Evolutionary conservation across 2,888 invertebrate genomes (phyloP).

Genomic region (Lissocephala sabroskyi): DNA sequence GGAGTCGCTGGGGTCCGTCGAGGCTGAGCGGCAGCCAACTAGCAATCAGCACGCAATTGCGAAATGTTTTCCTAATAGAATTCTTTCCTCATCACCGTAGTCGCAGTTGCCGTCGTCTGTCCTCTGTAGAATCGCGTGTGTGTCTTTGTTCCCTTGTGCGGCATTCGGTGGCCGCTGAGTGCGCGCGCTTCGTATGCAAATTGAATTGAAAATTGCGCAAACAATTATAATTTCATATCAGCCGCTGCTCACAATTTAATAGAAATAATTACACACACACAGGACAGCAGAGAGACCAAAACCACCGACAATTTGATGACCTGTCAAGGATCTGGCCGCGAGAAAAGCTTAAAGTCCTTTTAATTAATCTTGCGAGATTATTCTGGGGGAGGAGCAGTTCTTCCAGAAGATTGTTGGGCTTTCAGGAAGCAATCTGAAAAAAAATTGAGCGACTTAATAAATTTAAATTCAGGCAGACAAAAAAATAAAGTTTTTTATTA

Average conservation of each 20-base stretch:
- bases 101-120: no score
- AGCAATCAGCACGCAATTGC: conserved; percentile 65
- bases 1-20: neutral
- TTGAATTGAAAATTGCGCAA: conserved; percentile 31
- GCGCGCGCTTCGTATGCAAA: conserved; percentile 54
- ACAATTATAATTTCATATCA: conserved; percentile 15
- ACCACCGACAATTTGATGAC: no score
- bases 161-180: conserved; percentile 11
- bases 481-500: no score
- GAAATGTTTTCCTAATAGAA: conserved; percentile 62
- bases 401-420: no score
- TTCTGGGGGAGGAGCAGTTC: no score
- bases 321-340: no score
- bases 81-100: conserved; percentile 9
- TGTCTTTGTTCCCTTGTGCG: conserved; percentile 18
- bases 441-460: no score
- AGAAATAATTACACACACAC: conserved; percentile 37
- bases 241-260: conserved; percentile 32
- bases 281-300: neutral
- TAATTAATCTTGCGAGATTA: no score
- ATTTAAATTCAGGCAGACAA: no score
- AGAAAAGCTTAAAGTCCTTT: no score
- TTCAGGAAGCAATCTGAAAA: no score
- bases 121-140: no score
- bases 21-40: conserved; percentile 11